A percentile compares a stretch with the other conserved stretches of the same genome.
Evolutionary conservation across 2,888 invertebrate genomes (phyloP).

Genomic region (Leptinotarsa tumamoca): DNA sequence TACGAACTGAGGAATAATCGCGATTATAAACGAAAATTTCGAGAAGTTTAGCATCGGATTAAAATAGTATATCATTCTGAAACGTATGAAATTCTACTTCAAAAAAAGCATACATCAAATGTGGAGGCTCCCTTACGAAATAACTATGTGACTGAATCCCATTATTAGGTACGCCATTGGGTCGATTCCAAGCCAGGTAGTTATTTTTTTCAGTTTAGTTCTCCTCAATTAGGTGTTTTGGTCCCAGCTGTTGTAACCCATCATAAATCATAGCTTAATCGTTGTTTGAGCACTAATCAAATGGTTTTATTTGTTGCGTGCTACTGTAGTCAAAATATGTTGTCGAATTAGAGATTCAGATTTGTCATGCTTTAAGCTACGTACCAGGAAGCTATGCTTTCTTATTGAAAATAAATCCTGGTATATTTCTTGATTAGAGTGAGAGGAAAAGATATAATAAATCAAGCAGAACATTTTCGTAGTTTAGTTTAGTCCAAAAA

Average conservation of each 20-base stretch:
- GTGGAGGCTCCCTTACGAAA: no score
- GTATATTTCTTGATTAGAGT: neutral
- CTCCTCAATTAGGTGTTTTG: slow-evolving; percentile 45
- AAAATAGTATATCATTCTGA: no score
- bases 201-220: slow-evolving; percentile 35
- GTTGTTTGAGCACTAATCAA: slow-evolving; percentile 47
- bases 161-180: slow-evolving; percentile 8
- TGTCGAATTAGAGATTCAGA: slow-evolving; percentile 27
- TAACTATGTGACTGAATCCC: neutral
- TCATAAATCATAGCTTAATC: slow-evolving; percentile 48
- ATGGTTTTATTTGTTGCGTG: slow-evolving; percentile 43
- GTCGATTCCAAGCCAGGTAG: slow-evolving; percentile 43
- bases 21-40: no score
- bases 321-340: slow-evolving; percentile 45
- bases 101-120: no score
- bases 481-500: no score
- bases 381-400: neutral
- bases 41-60: no score
- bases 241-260: slow-evolving; percentile 45
- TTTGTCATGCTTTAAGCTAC: slow-evolving; percentile 31
- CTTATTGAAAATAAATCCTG: neutral
- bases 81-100: no score
- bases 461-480: neutral
- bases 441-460: neutral
- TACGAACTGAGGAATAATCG: no score